Base-by-base conservation (phyloP, 2,113 vertebrate genomes). In the Mandrillus leucophaeus region DNA sequence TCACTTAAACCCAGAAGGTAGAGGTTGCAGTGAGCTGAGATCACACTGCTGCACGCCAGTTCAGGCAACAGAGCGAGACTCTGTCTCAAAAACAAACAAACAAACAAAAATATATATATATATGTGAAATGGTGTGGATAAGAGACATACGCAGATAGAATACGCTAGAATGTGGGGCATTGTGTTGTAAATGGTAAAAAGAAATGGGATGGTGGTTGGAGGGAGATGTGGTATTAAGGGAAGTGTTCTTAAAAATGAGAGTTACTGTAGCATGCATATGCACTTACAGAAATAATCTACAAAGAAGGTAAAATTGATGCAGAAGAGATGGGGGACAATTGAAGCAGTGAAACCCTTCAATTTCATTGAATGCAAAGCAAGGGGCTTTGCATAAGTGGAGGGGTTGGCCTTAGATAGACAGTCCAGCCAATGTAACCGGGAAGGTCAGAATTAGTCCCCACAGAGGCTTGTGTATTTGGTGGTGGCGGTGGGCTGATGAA, bases 1-100 rank as follows among this genome's bases (percentile, higher is more conserved):
- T 55, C 6, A 2, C 5, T 18, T 16, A 6, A 55, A 6, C 52
- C 52, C 17, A 1, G 17, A 6, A 55, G 17, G 52, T 6, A 2
- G 52, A 55, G 52, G 17, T 18, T 55, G 52, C 52, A 14, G 52
- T 18, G 52, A 55, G 52, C 52, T 2, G 5, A 55, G 52, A 55
- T 18, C 17, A 17, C 1, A 14, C 52, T 1, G 1, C 17, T 52
- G 52, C 16, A 52, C 16, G 17, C 52, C 52, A 52, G 52, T 16
- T 17, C 17, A 52, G 52, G 52, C 17, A 17, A 52, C 17, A 55
- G 52, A 18, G 52, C 5, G 52, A 55, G 52, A 18, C 52, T 55
- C 6, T 6, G 5, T 18, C 17, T 55, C 17, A 6, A 55, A 55
- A 52, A 52, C 18, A 6, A 52, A 52, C 18, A 52, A 17, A 52